Evolutionary conservation across 2,888 invertebrate species (phyloP).

Genomic region (Diadegma fenestrale): DNA sequence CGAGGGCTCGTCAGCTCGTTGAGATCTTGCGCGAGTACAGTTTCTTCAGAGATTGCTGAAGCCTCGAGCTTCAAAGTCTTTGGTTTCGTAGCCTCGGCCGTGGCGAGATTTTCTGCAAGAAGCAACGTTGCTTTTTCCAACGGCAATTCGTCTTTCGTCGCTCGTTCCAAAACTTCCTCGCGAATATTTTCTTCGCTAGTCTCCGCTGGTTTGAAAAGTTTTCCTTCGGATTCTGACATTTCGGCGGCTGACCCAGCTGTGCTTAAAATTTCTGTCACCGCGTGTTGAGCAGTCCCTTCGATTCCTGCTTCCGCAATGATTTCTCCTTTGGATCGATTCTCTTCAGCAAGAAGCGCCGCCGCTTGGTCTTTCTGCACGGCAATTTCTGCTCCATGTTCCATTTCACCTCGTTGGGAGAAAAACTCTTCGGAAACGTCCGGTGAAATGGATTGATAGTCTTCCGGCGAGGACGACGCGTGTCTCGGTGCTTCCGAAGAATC

Average conservation of each 20-base stretch:
- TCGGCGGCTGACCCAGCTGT: slow-evolving; percentile 36
- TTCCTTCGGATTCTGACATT: slow-evolving; percentile 30
- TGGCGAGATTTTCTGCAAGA: slow-evolving; percentile 31
- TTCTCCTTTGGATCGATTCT: slow-evolving; percentile 25
- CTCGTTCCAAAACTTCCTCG: slow-evolving; percentile 48
- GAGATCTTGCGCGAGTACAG: slow-evolving; percentile 34
- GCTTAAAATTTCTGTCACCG: slow-evolving; percentile 37
- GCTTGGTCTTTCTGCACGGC: slow-evolving; percentile 16
- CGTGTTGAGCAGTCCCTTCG: slow-evolving; percentile 36
- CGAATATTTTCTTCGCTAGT: slow-evolving; percentile 5
- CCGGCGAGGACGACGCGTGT: slow-evolving; percentile 61
- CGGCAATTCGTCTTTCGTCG: slow-evolving; percentile 20
- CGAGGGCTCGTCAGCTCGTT: slow-evolving; percentile 42
- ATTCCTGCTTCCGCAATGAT: slow-evolving; percentile 36
- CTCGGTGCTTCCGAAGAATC: slow-evolving; percentile 64
- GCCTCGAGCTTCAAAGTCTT: slow-evolving; percentile 42
- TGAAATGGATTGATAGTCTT: slow-evolving; percentile 52
- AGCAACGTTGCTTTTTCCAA: slow-evolving; percentile 34
- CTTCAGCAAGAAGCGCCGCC: slow-evolving; percentile 18
- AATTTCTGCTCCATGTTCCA: slow-evolving; percentile 16
- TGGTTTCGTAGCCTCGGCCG: slow-evolving; percentile 17
- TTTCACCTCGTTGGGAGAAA: background rate
- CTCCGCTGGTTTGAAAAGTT: slow-evolving; percentile 39
- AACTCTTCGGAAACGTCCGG: slow-evolving; percentile 57
- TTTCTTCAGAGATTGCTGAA: slow-evolving; percentile 39